These are phyloP conservation scores for Mycetomoellerius zeteki DNA, from an alignment of 1,140 invertebrate genomes.

Conservation along the genomic window DNA sequence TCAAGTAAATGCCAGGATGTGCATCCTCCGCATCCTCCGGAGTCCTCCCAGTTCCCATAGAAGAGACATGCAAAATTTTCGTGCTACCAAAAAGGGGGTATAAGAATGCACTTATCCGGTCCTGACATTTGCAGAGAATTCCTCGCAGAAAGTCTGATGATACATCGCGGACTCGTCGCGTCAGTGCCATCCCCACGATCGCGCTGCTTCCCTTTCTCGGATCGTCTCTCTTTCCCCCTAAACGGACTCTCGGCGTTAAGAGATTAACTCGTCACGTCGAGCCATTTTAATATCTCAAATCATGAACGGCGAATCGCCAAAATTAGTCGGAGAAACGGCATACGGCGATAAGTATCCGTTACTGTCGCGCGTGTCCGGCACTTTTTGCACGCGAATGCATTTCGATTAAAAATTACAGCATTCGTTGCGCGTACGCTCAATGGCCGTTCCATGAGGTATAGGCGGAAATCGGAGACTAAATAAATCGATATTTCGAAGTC, in stretches of 20 bases:
- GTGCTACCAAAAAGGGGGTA: neutral
- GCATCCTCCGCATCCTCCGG: too few species aligned
- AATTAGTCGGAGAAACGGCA: constrained; percentile 72
- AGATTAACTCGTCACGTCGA: constrained; percentile 80
- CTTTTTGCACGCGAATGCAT: neutral
- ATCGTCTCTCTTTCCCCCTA: constrained; percentile 56
- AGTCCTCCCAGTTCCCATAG: neutral
- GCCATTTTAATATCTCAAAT: constrained; percentile 79
- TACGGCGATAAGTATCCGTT: constrained; percentile 75
- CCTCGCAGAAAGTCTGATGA: constrained; percentile 72
- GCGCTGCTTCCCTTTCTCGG: constrained; percentile 64
- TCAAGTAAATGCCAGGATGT: neutral
- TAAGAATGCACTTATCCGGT: constrained; percentile 63
- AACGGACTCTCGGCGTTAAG: constrained; percentile 78
- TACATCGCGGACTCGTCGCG: constrained; percentile 71
- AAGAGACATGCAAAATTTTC: constrained; percentile 23
- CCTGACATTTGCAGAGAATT: constrained; percentile 68
- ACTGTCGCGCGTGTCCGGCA: constrained; percentile 57
- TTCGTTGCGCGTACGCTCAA: constrained; percentile 18
- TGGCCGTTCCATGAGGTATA: constrained; percentile 39
- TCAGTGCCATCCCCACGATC: constrained; percentile 63
- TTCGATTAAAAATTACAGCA: constrained; percentile 53
- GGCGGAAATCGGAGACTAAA: constrained; percentile 42
- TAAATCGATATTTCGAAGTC: constrained; percentile 52
- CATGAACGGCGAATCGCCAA: constrained; percentile 63